A percentile compares a stretch with the other conserved stretches of the same genome.
These are phyloP conservation scores for Procambarus virginalis DNA, from an alignment of 1,140 invertebrate species.

Conservation along the genomic window DNA sequence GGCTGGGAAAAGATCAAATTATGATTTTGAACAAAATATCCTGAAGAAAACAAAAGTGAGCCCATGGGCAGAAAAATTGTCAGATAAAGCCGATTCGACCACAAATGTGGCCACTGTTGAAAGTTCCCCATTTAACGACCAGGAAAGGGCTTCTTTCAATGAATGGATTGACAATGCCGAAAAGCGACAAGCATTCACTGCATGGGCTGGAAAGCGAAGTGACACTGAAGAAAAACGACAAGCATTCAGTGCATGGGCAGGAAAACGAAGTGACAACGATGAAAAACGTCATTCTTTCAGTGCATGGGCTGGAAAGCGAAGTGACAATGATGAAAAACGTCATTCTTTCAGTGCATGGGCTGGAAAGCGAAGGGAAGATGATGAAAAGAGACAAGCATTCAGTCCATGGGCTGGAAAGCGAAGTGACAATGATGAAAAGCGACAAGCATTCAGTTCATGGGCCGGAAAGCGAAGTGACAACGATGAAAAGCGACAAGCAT, in stretches of 20 bases:
- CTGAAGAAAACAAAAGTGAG: neutral
- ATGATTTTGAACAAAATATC: neutral
- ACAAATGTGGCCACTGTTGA: neutral
- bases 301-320: constrained; percentile 42
- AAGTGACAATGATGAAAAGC: constrained; percentile 12
- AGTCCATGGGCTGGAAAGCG: constrained; percentile 31
- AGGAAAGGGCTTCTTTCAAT: constrained; percentile 16
- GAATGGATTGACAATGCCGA: constrained; percentile 26
- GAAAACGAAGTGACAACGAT: constrained; percentile 20
- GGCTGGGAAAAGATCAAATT: constrained; percentile 21
- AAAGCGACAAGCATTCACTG: constrained; percentile 9
- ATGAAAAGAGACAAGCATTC: constrained; percentile 24
- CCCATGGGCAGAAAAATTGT: constrained; percentile 18
- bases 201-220: constrained; percentile 27
- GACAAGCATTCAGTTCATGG: constrained; percentile 30
- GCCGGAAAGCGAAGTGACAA: constrained; percentile 19
- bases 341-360: constrained; percentile 42
- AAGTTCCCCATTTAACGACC: neutral
- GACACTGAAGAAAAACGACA: constrained; percentile 19
- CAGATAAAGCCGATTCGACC: neutral
- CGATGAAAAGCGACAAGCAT: constrained; percentile 27
- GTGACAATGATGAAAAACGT: constrained; percentile 13
- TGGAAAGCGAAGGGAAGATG: constrained; percentile 23
- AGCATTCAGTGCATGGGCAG: constrained; percentile 36
- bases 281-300: constrained; percentile 30